Conservation (phyloP, 1,140 invertebrate genomes). For the Drosophila kanapiae region DNA sequence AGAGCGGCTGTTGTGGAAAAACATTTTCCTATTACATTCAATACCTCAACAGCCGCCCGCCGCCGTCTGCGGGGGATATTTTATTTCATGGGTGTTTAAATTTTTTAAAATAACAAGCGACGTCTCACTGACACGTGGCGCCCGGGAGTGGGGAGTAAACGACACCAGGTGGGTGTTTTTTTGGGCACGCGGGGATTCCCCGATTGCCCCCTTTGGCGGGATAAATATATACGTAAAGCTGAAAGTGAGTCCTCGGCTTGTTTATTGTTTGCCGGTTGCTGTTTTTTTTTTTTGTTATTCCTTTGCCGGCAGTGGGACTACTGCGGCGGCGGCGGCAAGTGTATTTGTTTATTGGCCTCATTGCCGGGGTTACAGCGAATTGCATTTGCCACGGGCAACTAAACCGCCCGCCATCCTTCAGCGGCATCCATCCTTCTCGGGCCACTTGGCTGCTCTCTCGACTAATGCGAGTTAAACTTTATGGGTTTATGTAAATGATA, state of each 20-base stretch:
- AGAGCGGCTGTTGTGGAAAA: slow-evolving; percentile 74
- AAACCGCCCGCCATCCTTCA: slow-evolving; percentile 39
- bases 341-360: slow-evolving; percentile 81
- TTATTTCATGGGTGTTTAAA: slow-evolving; percentile 83
- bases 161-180: slow-evolving; percentile 50
- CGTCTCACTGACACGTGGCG: slow-evolving; percentile 74
- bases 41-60: slow-evolving; percentile 52
- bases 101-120: slow-evolving; percentile 82
- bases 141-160: slow-evolving; percentile 62
- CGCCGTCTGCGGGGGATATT: slow-evolving; percentile 52
- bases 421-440: slow-evolving; percentile 35
- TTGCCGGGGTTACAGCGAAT: slow-evolving; percentile 69
- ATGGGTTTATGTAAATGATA: slow-evolving; percentile 77
- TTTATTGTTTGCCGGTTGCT: slow-evolving; percentile 46
- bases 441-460: slow-evolving; percentile 64
- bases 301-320: no score
- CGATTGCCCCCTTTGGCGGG: slow-evolving; percentile 12
- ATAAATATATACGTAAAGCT: slow-evolving; percentile 16
- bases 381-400: slow-evolving; percentile 81
- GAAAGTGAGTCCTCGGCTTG: slow-evolving; percentile 33
- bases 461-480: slow-evolving; percentile 78
- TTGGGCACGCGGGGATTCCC: slow-evolving; percentile 37
- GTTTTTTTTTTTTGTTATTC: slow-evolving; percentile 29
- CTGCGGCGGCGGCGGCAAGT: slow-evolving; percentile 46
- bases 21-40: slow-evolving; percentile 82